A percentile compares a stretch with the other conserved stretches of the same genome.
Evolutionary conservation across 2,113 vertebrate species (phyloP).

Genomic region (Syngnathus floridae): DNA sequence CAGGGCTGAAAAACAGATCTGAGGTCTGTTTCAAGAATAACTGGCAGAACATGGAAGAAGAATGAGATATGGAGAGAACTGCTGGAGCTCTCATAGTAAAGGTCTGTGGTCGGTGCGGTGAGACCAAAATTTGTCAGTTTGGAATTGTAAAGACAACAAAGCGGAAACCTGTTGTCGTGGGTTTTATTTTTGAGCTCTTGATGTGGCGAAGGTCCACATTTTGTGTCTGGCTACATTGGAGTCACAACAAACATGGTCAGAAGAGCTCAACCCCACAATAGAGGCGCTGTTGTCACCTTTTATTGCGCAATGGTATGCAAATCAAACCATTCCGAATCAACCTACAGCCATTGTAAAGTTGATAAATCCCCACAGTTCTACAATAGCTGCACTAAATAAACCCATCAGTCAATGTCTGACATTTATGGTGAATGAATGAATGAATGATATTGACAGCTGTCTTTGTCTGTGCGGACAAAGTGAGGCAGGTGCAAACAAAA

Average conservation of each 20-base stretch:
- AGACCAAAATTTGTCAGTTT: constrained; percentile 23
- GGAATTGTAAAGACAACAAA: constrained; percentile 33
- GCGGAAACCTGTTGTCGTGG: constrained; percentile 40
- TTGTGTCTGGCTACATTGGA: constrained; percentile 22
- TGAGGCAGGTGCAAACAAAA: constrained; percentile 10
- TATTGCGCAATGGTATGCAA: neutral
- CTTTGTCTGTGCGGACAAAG: constrained; percentile 31
- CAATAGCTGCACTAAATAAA: constrained; percentile 18
- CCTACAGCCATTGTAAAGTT: neutral
- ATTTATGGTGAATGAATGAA: constrained; percentile 21
- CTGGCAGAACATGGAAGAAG: neutral
- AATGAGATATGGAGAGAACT: constrained; percentile 3
- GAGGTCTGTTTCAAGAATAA: neutral
- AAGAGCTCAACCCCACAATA: neutral
- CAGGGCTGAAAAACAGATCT: neutral
- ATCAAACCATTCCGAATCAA: neutral
- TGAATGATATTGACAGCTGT: constrained; percentile 42
- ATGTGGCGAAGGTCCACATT: constrained; percentile 20
- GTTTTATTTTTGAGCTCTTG: constrained; percentile 22
- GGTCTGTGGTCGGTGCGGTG: constrained; percentile 1
- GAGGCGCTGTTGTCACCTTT: neutral
- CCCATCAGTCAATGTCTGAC: constrained; percentile 31
- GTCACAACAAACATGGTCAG: constrained; percentile 24
- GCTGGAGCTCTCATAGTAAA: constrained; percentile 2
- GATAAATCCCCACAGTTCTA: constrained; percentile 7